A percentile compares a stretch with the other conserved stretches of the same genome.
These are phyloP conservation scores for Palythoa heliodiscus DNA, from an alignment of 92 coral and sea anemone species.

Conservation along the genomic window DNA sequence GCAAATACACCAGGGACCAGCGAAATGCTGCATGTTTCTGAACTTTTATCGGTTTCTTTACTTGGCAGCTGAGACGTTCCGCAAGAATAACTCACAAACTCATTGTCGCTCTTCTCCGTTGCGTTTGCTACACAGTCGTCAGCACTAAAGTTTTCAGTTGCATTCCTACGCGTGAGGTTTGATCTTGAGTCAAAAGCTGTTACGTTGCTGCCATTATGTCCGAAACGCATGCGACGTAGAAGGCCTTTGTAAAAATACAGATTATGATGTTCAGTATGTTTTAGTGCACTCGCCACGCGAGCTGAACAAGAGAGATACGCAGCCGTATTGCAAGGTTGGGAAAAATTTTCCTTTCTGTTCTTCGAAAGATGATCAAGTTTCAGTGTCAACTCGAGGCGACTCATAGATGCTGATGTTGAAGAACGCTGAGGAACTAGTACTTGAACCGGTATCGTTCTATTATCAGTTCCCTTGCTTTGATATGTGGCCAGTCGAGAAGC, in stretches of 20 bases:
- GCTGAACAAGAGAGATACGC: constrained; percentile 31
- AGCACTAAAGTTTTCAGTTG: neutral
- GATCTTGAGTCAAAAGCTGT: neutral
- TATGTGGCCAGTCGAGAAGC: neutral
- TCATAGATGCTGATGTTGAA: constrained; percentile 28
- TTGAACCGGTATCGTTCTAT: neutral
- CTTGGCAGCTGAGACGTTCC: constrained; percentile 23
- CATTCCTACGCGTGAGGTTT: neutral
- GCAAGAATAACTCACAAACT: neutral
- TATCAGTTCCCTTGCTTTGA: neutral
- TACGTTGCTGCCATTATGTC: neutral
- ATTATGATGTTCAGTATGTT: constrained; percentile 63
- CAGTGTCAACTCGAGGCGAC: constrained; percentile 27
- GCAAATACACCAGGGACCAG: constrained; percentile 77
- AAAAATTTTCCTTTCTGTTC: neutral
- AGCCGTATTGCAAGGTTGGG: constrained; percentile 6
- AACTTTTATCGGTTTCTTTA: neutral
- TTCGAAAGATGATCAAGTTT: constrained; percentile 27
- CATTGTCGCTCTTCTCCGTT: neutral
- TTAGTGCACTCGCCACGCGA: constrained; percentile 80
- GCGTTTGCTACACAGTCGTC: neutral
- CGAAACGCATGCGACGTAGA: constrained; percentile 50
- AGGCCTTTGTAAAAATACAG: constrained; percentile 62
- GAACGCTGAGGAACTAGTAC: neutral
- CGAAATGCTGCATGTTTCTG: constrained; percentile 73